A percentile compares a stretch with the other conserved stretches of the same genome.
phyloP scores from a whole-genome alignment of 2,113 vertebrate genomes.

The Alosa alosa region DNA sequence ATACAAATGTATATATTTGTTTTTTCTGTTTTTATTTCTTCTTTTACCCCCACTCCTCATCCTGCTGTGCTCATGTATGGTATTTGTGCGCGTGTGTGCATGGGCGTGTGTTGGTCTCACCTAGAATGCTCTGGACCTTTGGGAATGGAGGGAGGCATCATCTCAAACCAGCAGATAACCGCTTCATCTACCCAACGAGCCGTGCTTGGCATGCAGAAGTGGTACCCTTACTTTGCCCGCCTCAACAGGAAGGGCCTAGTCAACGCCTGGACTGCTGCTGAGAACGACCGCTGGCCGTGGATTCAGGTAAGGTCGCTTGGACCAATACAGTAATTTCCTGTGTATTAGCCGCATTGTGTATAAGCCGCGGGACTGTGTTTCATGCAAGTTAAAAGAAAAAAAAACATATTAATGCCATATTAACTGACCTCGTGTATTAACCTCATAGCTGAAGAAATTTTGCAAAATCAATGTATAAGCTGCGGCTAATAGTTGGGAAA shows the following conservation, averaged over 20 bases:
- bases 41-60: background rate
- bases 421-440: too few relatives aligned
- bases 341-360: too few relatives aligned
- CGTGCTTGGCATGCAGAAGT: constrained; percentile 84
- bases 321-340: background rate
- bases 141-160: constrained; percentile 85
- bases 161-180: constrained; percentile 84
- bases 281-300: constrained; percentile 86
- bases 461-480: too few relatives aligned
- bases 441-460: too few relatives aligned
- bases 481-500: too few relatives aligned
- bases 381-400: too few relatives aligned
- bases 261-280: constrained; percentile 85
- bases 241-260: constrained; percentile 85
- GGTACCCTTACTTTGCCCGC: constrained; percentile 83
- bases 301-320: constrained; percentile 73
- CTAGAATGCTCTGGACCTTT: constrained; percentile 82
- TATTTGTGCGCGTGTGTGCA: background rate
- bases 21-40: background rate
- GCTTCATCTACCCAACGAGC: constrained; percentile 81
- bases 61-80: background rate
- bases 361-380: too few relatives aligned
- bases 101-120: background rate
- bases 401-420: too few relatives aligned
- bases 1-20: background rate